Base-by-base conservation (phyloP, 23 tunicate species). In the Trididemnum clinides region DNA sequence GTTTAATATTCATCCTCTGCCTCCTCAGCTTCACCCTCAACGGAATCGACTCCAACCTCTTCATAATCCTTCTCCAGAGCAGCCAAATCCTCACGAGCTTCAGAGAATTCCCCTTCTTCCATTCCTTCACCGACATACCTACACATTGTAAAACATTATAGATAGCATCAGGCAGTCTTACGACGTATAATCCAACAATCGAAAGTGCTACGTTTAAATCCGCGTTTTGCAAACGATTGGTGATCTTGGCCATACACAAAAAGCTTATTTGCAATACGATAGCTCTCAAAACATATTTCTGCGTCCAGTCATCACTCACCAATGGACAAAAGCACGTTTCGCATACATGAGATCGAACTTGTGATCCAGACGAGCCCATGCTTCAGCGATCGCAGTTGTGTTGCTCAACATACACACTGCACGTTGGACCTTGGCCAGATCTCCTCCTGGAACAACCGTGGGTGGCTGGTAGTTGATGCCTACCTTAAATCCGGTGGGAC, bases 381-480 rank as follows among this genome's bases (percentile, higher is more conserved):
- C 96, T 64, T 91, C 96, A 33, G 96, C 96, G 64, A 91, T 91
- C 20, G 96, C 96, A 0, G 96, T 91, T 44, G 96, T 91, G 84
- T 91, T 91, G 91, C 91, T 86, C 88, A 91, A 87, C 96, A 91
- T 91, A 81, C 96, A 91, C 27, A 91, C 96, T 38, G 96, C 96
- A 19, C 96, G 87, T 73, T 91, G 96, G 15, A 91, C 96, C 70
- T 91, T 91, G 49, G 96, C 96, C 74, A 91, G 73, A 64, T 91
- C 96, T 0, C 96, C 96, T 33, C 96, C 96, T 20, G 96, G 96
- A 1, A 91, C 96, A 23, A 87, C 96, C 30, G 96, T 91, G 26
- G 96, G 96, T 72, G 96, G 96, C 38, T 91, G 96, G 88, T 87
- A 91, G 96, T 91, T 91, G 91, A 91, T 87, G 20, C 96, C 96